phyloP scores from a whole-genome alignment of 1,140 invertebrate genomes.

The Reticulitermes speratus region DNA sequence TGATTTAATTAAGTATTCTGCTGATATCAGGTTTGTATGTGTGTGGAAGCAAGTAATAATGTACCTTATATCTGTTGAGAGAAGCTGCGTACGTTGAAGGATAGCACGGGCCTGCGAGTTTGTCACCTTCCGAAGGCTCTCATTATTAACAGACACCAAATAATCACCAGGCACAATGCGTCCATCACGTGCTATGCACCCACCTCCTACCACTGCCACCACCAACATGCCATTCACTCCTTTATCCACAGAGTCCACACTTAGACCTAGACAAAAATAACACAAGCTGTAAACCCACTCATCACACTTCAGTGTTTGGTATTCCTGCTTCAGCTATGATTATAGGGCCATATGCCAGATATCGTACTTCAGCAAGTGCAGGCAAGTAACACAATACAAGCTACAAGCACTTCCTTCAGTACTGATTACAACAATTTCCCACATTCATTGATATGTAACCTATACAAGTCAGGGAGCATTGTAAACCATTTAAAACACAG shows the following conservation, averaged over 20 bases:
- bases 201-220: constrained; percentile 53
- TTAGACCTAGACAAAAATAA: constrained; percentile 50
- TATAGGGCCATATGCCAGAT: neutral
- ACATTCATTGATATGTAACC: too few species aligned
- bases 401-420: too few species aligned
- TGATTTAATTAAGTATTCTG: too few species aligned
- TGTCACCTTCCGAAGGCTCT: constrained; percentile 60
- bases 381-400: too few species aligned
- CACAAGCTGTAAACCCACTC: too few species aligned
- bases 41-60: neutral
- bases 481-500: too few species aligned
- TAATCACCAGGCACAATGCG: constrained; percentile 54
- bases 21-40: too few species aligned
- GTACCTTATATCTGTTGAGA: constrained; percentile 49
- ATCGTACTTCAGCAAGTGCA: too few species aligned
- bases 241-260: constrained; percentile 58
- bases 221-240: constrained; percentile 66
- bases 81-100: constrained; percentile 58
- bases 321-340: too few species aligned
- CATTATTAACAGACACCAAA: constrained; percentile 61
- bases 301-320: constrained; percentile 12
- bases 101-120: constrained; percentile 65
- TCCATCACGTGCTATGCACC: constrained; percentile 59
- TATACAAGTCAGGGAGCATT: too few species aligned
- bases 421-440: too few species aligned